Base-by-base conservation (phyloP, 1,140 invertebrate genomes). In the Temnothorax longispinosus region DNA sequence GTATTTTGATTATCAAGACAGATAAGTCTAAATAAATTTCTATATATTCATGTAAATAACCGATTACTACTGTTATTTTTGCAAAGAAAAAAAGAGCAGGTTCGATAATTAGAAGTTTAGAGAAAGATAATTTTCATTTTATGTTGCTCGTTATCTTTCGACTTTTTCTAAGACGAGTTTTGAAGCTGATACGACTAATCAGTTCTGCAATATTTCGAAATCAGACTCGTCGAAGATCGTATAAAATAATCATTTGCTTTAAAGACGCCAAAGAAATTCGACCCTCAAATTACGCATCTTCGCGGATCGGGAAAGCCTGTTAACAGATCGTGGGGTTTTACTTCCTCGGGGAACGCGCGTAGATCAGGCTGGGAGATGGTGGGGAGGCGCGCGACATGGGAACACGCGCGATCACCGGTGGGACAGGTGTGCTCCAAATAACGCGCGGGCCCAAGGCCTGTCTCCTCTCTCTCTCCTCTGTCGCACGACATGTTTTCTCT, bases 381-480 rank as follows among this genome's bases (percentile, higher is more conserved):
- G 56, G 81, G 72, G 44, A 75, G 72, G 67, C 54, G 71, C 65
- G 88, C 81, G 75, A 74, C 84, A 92, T 91, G 91, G 92, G 92
- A 93, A 93, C 87, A 86, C 86, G 85, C 27, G 89, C 35, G 64
- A 86, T 89, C 92, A 91, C 54, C 87, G 52, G 65, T 67, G 88
- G 93, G 93, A 93, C 93, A 94, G 93, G 93, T 93, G 93, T 93
- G 93, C 92, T 92, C 89, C 88, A 93, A 92, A 93, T 93, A 93
- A 90, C 90, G 86, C 92, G 88, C 89, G 69, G 80, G 74, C 60
- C 65, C n/a, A 27, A 52, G 74, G 81, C 88, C 89, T 38, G 90
- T 92, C 90, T 92, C 21, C 21, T 88, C 58, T 62, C 64, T 81
- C 32, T 77, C 21, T 81, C 77, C 80, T 58, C 54, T 74, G 2